Percentiles rank a stretch among this genome's conserved stretches.
Conservation (phyloP, 2,797 vertebrate species). For the Poliocrania exsul region DNA sequence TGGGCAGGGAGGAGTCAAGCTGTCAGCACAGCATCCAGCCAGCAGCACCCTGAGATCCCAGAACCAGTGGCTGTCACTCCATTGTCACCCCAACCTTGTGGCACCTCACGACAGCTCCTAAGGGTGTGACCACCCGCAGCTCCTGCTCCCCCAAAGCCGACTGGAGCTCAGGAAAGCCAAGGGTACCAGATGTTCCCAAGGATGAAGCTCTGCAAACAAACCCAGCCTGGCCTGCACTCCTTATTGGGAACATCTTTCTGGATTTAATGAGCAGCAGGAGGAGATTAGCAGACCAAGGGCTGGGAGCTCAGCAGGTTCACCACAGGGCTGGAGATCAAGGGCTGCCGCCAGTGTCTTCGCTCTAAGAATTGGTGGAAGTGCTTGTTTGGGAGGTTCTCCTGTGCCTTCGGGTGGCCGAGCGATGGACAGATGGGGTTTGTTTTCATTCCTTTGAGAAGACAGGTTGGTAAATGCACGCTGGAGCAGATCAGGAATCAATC, state of each 20-base stretch:
- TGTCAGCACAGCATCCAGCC: neutral
- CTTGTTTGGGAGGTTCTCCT: neutral
- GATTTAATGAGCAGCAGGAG: neutral
- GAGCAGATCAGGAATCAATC: neutral
- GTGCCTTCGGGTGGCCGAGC: neutral
- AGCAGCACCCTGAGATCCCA: neutral
- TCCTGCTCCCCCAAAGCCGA: neutral
- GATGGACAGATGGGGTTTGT: neutral
- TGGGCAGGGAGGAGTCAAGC: neutral
- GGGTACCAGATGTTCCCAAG: neutral
- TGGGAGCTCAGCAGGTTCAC: neutral
- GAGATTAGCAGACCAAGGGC: neutral
- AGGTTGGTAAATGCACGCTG: neutral
- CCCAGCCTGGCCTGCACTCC: fast-evolving
- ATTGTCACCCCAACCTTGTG: neutral
- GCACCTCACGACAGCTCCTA: neutral
- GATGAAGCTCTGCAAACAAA: neutral
- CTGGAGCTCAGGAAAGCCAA: neutral
- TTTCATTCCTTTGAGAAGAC: neutral
- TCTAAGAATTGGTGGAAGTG: constrained; percentile 3
- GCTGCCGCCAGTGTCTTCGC: neutral
- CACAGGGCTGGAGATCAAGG: neutral
- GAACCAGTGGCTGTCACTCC: neutral
- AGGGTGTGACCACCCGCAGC: fast-evolving
- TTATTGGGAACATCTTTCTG: neutral